Evolutionary conservation across 2,113 vertebrate species (phyloP).

Genomic region (Dasyprocta punctata): DNA sequence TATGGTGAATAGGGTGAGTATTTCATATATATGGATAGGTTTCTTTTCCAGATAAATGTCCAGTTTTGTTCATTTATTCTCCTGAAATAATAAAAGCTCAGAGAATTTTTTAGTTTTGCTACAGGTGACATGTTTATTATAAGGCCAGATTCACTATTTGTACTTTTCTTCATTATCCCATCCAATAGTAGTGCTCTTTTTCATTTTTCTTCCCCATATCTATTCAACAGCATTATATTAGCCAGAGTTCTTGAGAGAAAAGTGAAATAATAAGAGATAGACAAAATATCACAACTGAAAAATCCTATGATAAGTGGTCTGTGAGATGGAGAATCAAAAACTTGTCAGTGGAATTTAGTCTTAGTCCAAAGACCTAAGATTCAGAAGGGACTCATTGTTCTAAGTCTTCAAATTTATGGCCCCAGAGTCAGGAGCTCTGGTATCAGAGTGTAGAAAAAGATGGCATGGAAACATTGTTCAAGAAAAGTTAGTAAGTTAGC

Average conservation of each 20-base stretch:
- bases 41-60: not conserved
- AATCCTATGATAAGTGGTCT: not conserved
- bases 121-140: not conserved
- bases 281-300: not conserved
- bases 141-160: not conserved
- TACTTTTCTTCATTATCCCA: not conserved
- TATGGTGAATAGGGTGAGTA: not conserved
- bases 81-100: conserved; percentile 17
- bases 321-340: not conserved
- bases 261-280: not conserved
- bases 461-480: not conserved
- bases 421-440: not conserved
- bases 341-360: not conserved
- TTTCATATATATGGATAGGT: not conserved
- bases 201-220: not conserved
- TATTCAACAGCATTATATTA: not conserved
- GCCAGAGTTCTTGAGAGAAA: not conserved
- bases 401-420: not conserved
- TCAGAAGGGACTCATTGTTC: not conserved
- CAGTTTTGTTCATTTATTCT: not conserved
- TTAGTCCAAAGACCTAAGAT: not conserved
- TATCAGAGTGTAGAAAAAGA: not conserved
- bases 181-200: not conserved
- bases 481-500: not conserved
- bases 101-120: not conserved